Percentiles rank a stretch among this genome's conserved stretches.
Conservation (phyloP, 2,888 invertebrate species). For the Pachydiplax longipennis region DNA sequence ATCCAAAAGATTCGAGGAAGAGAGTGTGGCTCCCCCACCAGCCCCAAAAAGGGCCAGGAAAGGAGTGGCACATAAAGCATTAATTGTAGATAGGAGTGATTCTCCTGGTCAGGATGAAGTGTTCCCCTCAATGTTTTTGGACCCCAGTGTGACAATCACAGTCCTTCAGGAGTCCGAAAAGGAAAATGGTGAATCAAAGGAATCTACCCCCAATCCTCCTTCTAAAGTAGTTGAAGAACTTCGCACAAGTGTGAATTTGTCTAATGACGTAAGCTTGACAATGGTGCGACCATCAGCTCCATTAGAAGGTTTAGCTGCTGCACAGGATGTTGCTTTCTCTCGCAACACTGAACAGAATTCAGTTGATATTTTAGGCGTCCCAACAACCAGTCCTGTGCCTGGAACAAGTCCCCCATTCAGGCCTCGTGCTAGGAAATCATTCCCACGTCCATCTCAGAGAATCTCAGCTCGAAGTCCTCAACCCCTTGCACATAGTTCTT, state of each 20-base stretch:
- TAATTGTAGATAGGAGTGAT: constrained; percentile 9
- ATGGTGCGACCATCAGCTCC: constrained; percentile 42
- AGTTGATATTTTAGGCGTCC: not conserved
- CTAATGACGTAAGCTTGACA: constrained; percentile 49
- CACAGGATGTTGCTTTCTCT: constrained; percentile 3
- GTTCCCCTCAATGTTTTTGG: constrained; percentile 50
- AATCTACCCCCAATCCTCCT: constrained; percentile 8
- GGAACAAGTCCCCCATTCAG: constrained; percentile 14
- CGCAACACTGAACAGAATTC: not conserved
- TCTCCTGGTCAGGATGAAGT: constrained; percentile 49
- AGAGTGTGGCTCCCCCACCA: not conserved
- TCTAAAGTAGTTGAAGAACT: constrained; percentile 46
- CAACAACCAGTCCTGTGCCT: not conserved
- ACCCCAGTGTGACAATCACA: constrained; percentile 51
- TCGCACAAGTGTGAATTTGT: constrained; percentile 48
- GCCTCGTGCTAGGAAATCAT: constrained; percentile 48
- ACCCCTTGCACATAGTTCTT: not conserved
- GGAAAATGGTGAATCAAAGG: constrained; percentile 38
- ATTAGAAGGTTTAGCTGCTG: constrained; percentile 21
- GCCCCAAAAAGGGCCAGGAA: constrained; percentile 48
- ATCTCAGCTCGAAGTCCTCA: not conserved
- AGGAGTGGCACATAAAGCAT: constrained; percentile 47
- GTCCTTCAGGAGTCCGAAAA: constrained; percentile 49
- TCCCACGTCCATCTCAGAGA: constrained; percentile 31
- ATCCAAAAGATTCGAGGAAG: constrained; percentile 3